Evolutionary conservation across 2,888 invertebrate species (phyloP), one percentile per base, ranked within the genome.

Genomic region (Parthenolecanium corni): DNA sequence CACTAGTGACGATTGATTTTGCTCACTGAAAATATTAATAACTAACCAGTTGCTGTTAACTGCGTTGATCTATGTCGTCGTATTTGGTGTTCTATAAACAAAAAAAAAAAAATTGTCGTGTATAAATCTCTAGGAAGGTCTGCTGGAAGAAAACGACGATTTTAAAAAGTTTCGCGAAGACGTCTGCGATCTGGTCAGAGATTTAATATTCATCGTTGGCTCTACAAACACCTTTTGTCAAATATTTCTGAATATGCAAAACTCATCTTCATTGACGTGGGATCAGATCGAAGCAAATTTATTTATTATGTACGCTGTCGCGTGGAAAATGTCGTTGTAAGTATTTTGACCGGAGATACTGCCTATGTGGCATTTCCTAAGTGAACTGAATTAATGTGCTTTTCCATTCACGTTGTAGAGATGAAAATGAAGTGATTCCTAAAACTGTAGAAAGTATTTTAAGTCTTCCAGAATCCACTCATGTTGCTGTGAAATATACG

Each of bases 181-280:
- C 72, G 93, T 93, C 18, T 86, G 88, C 31, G 96, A 97, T 72
- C 77, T 97, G 64, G 88, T 97, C 66, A 93, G 94, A 73, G 97
- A 98, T 73, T 90, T 97, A 51, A 90, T 94, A 46, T 97, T 96
- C 75, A 89, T 97, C 62, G 88, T 96, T 66, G 94, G 95, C 1
- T 93, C 94, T 31, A 86, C 87, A 65, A 83, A 86, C 36, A 92
- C 92, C 73, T 94, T 96, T 74, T 80, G 86, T 62, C 91, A 94
- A 77, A 92, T 93, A 87, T 89, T 89, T 72, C 73, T 84, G 0
- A 81, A 84, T 57, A 78, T 95, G 25, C 74, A 76, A 67, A 84
- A 86, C 69, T 52, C 62, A 31, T 74, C 76, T 66, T 80, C 81
- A 65, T 80, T 81, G 20, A 84, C 88, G 1, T 97, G 97, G 96